These are phyloP conservation scores for Pitta sordida DNA, from an alignment of 2,113 vertebrate species.

Conservation along the genomic window DNA sequence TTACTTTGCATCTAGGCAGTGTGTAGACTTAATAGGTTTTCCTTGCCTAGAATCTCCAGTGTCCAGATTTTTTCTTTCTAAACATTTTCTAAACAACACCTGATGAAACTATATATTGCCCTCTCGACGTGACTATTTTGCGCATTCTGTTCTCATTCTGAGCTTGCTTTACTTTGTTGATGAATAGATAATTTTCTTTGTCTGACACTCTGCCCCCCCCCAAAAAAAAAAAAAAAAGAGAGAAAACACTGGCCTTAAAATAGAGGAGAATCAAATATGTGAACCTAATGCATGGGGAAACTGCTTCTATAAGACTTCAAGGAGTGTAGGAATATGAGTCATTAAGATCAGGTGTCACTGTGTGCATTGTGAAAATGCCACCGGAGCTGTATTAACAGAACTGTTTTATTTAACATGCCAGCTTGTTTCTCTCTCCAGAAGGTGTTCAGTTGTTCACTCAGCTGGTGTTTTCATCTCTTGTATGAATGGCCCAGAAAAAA, in stretches of 20 bases:
- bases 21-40: background rate
- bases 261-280: background rate
- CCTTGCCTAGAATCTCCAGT: background rate
- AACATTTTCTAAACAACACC: background rate
- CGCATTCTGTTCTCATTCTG: background rate
- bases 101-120: background rate
- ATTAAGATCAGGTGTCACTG: background rate
- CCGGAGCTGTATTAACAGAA: background rate
- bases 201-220: background rate
- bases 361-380: background rate
- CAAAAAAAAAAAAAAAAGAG: background rate
- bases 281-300: background rate
- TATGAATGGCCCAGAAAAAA: background rate
- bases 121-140: background rate
- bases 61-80: background rate
- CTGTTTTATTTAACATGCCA: background rate
- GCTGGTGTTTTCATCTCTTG: background rate
- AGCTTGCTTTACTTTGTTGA: background rate
- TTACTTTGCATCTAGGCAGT: background rate
- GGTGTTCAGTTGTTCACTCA: background rate
- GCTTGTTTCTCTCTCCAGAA: background rate
- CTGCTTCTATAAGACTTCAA: background rate
- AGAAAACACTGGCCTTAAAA: background rate
- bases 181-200: background rate
- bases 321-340: background rate